Base-by-base conservation (phyloP, 2,797 vertebrate genomes). In the Karalla daura region DNA sequence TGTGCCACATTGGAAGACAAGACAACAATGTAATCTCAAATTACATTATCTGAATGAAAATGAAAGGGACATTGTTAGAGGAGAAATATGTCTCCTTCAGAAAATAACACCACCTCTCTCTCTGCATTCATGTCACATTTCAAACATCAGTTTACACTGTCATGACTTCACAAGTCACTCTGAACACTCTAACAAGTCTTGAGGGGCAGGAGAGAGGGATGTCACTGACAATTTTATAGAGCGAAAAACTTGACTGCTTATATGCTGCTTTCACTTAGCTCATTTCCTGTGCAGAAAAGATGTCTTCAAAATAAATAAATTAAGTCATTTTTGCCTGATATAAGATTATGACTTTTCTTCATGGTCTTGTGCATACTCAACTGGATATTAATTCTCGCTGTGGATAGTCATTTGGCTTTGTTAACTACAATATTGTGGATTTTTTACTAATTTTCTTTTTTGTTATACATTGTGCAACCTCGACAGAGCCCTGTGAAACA, bases 121-220 rank as follows among this genome's bases (percentile, higher is more conserved):
- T 74, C 71, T 85, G 80, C 67, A 86, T 83, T 86, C 82, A 74
- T 74, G 82, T 77, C 80, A 81, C 85, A 74, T 36, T 83, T 83
- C 80, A 81, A 74, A 74, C 81, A 80, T 87, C 80, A 49, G 78
- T 88, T 87, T 85, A 64, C 76, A 53, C 56, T 47, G 63, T 51
- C 65, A 47, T 66, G 71, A 66, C 63, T 79, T 80, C 82, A 75
- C 74, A 70, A 86, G 75, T 69, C 68, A 78, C 74, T 79, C 80
- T 78, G 74, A 85, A 85, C 78, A 70, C 77, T 65, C 63, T 80
- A 87, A 88, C 80, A 84, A 86, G 81, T 84, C 89, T 87, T 76
- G 61, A 62, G 86, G 80, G 80, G 76, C 61, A 78, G 56, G 43
- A 64, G 59, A 74, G 56, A 77, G 58, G 71, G 70, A 87, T 85